These are phyloP conservation scores for Xanthia togata DNA, from an alignment of 2,888 invertebrate species.

Conservation along the genomic window DNA sequence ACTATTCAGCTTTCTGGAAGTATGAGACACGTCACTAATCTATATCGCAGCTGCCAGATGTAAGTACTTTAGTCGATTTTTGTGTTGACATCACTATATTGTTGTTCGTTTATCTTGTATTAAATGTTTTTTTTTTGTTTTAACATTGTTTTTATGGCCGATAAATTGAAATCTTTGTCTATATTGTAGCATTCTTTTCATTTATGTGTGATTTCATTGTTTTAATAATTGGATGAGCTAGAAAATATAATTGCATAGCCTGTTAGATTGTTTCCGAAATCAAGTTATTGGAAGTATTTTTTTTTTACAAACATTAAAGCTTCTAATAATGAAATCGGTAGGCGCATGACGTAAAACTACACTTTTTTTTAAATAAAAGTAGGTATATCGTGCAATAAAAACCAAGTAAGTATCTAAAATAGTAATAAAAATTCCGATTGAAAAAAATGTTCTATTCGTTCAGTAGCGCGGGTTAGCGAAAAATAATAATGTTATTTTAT, in stretches of 20 bases:
- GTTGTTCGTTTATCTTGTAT: constrained; percentile 23
- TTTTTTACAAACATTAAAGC: constrained; percentile 33
- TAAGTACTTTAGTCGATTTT: constrained; percentile 54
- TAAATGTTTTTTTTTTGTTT: not conserved
- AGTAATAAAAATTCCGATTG: constrained; percentile 51
- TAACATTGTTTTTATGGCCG: not conserved
- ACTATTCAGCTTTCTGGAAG: constrained; percentile 90
- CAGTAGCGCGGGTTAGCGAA: constrained; percentile 49
- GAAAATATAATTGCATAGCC: constrained; percentile 37
- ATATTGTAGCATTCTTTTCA: constrained; percentile 9
- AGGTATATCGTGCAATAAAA: constrained; percentile 51
- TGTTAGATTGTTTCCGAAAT: constrained; percentile 49
- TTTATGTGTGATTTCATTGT: not conserved
- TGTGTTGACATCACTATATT: constrained; percentile 51
- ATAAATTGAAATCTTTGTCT: not conserved
- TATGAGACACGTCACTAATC: constrained; percentile 87
- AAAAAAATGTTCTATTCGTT: constrained; percentile 26
- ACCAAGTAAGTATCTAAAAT: constrained; percentile 41
- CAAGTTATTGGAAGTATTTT: constrained; percentile 35
- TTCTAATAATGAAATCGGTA: constrained; percentile 38
- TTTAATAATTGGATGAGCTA: not conserved
- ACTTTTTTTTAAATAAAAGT: constrained; percentile 24
- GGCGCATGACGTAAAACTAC: constrained; percentile 25
- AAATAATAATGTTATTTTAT: constrained; percentile 57
- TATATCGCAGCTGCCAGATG: constrained; percentile 76